Conservation (phyloP, 2,113 vertebrate species). For the Pleuronectes platessa region DNA sequence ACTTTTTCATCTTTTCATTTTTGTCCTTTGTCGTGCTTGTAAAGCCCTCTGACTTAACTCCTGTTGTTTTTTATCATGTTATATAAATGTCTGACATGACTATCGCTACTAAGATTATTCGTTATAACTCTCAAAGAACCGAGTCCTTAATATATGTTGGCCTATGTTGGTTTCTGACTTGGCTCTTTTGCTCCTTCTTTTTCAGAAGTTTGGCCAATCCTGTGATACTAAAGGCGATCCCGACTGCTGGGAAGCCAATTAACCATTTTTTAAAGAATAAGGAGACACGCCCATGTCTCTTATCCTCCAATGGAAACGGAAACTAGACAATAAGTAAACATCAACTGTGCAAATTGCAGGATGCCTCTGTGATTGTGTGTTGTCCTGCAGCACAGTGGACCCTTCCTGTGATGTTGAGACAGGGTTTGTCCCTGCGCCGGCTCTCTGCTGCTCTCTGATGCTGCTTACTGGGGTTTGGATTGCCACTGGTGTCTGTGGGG, state of each 20-base stretch:
- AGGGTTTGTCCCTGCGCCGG: background rate
- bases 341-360: background rate
- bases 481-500: slow-evolving; percentile 1
- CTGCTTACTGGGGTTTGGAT: background rate
- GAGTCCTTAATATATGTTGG: background rate
- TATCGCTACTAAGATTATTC: too few species aligned
- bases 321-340: background rate
- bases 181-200: background rate
- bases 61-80: too few species aligned
- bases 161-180: background rate
- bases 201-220: background rate
- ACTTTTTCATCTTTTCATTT: too few species aligned
- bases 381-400: background rate
- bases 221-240: background rate
- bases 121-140: too few species aligned
- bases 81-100: too few species aligned
- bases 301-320: background rate
- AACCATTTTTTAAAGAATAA: background rate
- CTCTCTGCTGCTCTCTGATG: background rate
- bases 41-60: too few species aligned
- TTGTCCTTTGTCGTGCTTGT: too few species aligned
- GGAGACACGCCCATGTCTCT: background rate
- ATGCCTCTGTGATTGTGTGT: background rate
- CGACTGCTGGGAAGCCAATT: background rate
- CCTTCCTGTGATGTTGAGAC: background rate